These are phyloP conservation scores for Diplosoma virens DNA, from an alignment of 23 tunicate genomes.

Conservation along the genomic window DNA sequence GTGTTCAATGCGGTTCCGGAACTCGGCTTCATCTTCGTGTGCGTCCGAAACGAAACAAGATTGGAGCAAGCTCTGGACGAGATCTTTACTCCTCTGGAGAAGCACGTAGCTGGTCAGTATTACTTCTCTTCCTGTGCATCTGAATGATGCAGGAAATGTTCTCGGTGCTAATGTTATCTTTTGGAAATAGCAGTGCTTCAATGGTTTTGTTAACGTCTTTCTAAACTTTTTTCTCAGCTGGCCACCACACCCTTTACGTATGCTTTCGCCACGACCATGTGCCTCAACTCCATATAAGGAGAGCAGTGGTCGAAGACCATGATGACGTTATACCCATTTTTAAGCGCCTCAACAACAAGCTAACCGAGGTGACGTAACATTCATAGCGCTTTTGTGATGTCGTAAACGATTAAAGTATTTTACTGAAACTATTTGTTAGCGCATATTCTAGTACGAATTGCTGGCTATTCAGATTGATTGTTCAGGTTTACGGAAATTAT, in stretches of 20 bases:
- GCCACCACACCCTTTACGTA: constrained; percentile 56
- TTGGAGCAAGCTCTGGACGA: constrained; percentile 78
- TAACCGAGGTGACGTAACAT: constrained; percentile 38
- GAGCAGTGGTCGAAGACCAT: constrained; percentile 92
- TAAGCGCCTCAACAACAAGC: constrained; percentile 58
- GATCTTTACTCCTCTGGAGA: constrained; percentile 52
- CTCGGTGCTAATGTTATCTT: too few relatives aligned
- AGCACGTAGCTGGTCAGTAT: neutral
- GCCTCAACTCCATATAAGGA: constrained; percentile 73
- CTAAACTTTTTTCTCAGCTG: neutral
- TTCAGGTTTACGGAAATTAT: constrained; percentile 80
- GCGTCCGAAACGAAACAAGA: constrained; percentile 27
- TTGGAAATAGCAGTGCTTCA: neutral
- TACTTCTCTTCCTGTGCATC: too few relatives aligned
- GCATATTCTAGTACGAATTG: neutral
- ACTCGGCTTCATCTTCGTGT: constrained; percentile 59
- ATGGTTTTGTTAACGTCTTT: neutral
- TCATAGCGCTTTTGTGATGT: neutral
- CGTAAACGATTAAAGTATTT: neutral
- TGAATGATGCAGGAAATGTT: too few relatives aligned
- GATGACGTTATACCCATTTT: constrained; percentile 89
- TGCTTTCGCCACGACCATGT: constrained; percentile 83
- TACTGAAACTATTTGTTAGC: neutral
- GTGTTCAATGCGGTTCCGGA: constrained; percentile 93
- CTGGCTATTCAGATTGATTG: neutral